Base-by-base conservation (phyloP, 2,888 invertebrate genomes). In the Zygothrica quintamaculata region DNA sequence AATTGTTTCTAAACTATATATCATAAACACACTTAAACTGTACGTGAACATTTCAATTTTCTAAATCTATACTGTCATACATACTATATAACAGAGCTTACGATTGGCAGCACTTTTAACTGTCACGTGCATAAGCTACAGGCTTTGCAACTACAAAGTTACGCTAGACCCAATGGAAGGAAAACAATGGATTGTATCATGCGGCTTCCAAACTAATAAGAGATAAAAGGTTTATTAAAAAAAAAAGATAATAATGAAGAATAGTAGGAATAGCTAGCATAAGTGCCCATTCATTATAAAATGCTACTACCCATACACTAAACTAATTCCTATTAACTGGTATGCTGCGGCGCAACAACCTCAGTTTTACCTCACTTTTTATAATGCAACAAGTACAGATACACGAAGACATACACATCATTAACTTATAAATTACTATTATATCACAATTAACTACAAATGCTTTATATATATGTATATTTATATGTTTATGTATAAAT, bases 301-400 rank as follows among this genome's bases (percentile, higher is more conserved):
- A 36, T 18, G 8, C 37, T 13, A 44, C 16, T 46, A 15, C 39
- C 34, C 7, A 53, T 12, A 52, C 12, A 60, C 39, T 26, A 16
- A 18, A 43, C 25, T 42, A 75, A 74, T 69, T 75, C 70, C 75
- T 75, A 77, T 66, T n/a, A 42, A 7, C 15, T 15, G 22, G 16
- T 53, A 68, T 60, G 66, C 72, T 59, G 61, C 73, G 44, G 48
- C 53, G 51, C 50, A 40, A 57, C 48, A 5, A 22, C 60, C 42
- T 39, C 65, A 43, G 58, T 61, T 48, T 60, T 68, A 61, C 51
- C 60, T 74, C 77, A 77, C 75, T 76, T 77, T 76, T 76, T 77
- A 74, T 77, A 76, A 77, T 55, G 75, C 77, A 77, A n/a, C n/a
- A 77, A 39, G 57, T 48, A 39, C 3, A 34, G 13, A 22, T n/a